Evolutionary conservation across 2,888 invertebrate species (phyloP), one percentile per base, ranked within the genome.

Genomic region (Anoplius nigerrimus): DNA sequence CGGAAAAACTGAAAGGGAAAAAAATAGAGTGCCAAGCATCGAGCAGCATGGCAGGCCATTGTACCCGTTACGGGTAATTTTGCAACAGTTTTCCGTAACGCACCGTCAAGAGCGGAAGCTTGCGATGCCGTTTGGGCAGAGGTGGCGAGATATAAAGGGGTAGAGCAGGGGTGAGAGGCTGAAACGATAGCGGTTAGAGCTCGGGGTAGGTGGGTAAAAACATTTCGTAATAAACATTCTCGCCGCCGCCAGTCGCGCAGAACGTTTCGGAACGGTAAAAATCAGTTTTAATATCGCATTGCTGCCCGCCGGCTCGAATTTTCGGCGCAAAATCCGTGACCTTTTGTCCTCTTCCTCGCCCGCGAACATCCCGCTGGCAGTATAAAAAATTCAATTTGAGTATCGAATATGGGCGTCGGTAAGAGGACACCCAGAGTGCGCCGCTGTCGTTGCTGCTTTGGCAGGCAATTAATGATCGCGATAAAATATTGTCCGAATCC

Each of bases 201-300:
- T 6, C n/a, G 48, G 48, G 6, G 42, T 13, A 18, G 16, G 13
- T 21, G 45, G 53, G 58, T 62, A 62, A 72, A 72, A 70, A 70
- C 72, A 76, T 70, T 61, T 54, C 60, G 58, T 54, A 66, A 72
- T 66, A 68, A 73, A 66, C 71, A 69, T 76, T 76, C 68, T n/a
- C 66, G 27, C 46, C 51, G 18, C 21, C 34, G 4, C 34, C 8
- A 13, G 42, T 60, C 27, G 58, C 51, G 34, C 21, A 48, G 45
- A 48, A 58, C 55, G 55, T 65, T 72, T 67, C 62, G 67, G 61
- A 75, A 75, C 58, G 22, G 60, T 27, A 27, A 55, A 52, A 53
- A 65, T 58, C 45, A 60, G 62, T 16, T 66, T 67, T 20, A 16
- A 48, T 56, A 46, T 57, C 54, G 46, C 42, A 52, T 24, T 45